phyloP scores from a whole-genome alignment of 2,888 invertebrate species.

The Platycheirus albimanus region DNA sequence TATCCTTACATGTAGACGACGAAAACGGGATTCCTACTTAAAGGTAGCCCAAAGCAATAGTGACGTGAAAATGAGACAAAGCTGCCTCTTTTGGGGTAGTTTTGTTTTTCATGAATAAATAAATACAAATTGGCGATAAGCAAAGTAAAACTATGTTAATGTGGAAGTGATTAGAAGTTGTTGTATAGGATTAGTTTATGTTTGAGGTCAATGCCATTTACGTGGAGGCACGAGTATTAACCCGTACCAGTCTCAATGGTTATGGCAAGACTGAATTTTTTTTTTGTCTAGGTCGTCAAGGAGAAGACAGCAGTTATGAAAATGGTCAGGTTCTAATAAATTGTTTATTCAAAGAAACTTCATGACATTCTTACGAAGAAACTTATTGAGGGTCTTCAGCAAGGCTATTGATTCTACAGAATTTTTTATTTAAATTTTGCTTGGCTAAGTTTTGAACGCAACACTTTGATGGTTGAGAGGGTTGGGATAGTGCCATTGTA shows the following conservation, averaged over 20 bases:
- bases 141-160: constrained; percentile 62
- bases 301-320: constrained; percentile 12
- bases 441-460: background rate
- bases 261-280: constrained; percentile 14
- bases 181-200: constrained; percentile 54
- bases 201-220: constrained; percentile 73
- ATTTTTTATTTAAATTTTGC: background rate
- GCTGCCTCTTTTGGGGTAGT: constrained; percentile 38
- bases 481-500: no score
- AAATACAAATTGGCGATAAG: constrained; percentile 60
- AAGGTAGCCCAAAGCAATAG: constrained; percentile 23
- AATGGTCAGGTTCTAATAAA: constrained; percentile 50
- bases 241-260: constrained; percentile 68
- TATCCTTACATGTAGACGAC: constrained; percentile 34
- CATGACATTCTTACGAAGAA: constrained; percentile 19
- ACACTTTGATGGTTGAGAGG: no score
- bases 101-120: constrained; percentile 54
- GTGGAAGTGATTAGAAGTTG: constrained; percentile 58
- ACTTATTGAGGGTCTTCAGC: constrained; percentile 23
- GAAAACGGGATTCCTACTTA: constrained; percentile 28
- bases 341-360: constrained; percentile 29
- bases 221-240: constrained; percentile 25
- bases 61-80: constrained; percentile 22
- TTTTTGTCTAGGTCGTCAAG: constrained; percentile 46
- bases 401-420: constrained; percentile 21